A percentile compares a stretch with the other conserved stretches of the same genome.
Evolutionary conservation across 2,888 invertebrate species (phyloP).

Genomic region (Calameuta pallipes): DNA sequence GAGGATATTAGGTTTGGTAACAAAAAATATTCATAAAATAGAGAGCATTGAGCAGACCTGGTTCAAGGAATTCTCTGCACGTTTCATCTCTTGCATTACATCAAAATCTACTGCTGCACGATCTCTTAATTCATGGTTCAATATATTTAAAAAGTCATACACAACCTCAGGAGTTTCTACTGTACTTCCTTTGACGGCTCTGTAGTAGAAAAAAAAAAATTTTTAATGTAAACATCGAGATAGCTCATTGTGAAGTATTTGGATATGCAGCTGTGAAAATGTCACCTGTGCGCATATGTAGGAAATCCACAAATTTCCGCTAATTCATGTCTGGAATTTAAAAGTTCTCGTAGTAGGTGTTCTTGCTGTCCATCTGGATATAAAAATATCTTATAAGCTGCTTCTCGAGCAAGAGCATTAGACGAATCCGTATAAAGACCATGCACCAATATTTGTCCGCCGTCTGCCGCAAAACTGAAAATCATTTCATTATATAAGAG

Average conservation of each 20-base stretch:
- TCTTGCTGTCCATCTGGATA: conserved; percentile 84
- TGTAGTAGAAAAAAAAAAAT: conserved; percentile 49
- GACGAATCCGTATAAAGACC: conserved; percentile 87
- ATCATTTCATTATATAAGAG: conserved; percentile 22
- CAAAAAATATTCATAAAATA: conserved; percentile 58
- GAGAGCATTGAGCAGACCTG: conserved; percentile 51
- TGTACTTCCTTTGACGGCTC: conserved; percentile 89
- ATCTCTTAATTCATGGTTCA: conserved; percentile 77
- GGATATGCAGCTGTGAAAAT: conserved; percentile 4
- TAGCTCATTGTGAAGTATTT: neutral
- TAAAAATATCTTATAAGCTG: conserved; percentile 87
- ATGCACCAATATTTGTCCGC: conserved; percentile 80
- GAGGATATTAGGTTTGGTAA: too few relatives aligned
- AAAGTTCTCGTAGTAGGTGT: conserved; percentile 76
- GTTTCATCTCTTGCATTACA: conserved; percentile 82
- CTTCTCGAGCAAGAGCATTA: conserved; percentile 84
- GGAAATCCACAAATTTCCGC: conserved; percentile 90
- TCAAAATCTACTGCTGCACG: conserved; percentile 82
- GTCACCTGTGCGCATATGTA: conserved; percentile 84
- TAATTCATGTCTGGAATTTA: conserved; percentile 81
- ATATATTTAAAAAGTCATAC: conserved; percentile 80
- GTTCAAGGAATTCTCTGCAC: conserved; percentile 44
- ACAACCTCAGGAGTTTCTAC: conserved; percentile 86
- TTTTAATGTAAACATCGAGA: neutral
- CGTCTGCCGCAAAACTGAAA: conserved; percentile 73